These are phyloP conservation scores for Athalia cordata DNA, from an alignment of 2,888 invertebrate genomes.

Conservation along the genomic window DNA sequence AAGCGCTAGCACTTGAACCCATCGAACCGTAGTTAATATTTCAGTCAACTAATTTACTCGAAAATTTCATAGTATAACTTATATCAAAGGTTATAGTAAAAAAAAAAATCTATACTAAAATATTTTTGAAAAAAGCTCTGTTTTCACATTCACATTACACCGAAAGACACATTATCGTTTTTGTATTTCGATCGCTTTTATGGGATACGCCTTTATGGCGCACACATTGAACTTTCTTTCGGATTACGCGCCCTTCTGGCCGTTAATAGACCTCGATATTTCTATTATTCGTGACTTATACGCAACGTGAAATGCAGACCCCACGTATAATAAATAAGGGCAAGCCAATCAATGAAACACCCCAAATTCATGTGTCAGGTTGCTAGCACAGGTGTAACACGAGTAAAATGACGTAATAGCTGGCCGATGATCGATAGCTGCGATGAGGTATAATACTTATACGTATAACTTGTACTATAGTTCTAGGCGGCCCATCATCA, in stretches of 20 bases:
- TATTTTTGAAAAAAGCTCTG: no score
- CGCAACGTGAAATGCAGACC: background rate
- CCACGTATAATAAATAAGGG: background rate
- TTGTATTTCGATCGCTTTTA: no score
- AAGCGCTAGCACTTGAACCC: background rate
- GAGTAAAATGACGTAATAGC: slow-evolving; percentile 25
- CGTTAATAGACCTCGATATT: background rate
- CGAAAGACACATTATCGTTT: no score
- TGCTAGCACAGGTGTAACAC: background rate
- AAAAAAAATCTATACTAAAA: no score
- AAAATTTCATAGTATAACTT: no score
- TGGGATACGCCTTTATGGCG: no score
- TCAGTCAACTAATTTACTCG: no score
- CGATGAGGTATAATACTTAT: background rate
- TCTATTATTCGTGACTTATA: background rate
- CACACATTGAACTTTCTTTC: no score
- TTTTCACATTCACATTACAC: no score
- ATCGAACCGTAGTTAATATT: background rate
- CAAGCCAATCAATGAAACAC: slow-evolving; percentile 3
- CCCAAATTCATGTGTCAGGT: slow-evolving; percentile 10
- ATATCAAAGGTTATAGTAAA: no score
- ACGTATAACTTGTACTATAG: background rate
- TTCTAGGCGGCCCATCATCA: background rate
- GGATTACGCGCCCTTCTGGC: background rate
- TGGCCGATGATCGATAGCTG: slow-evolving; percentile 25